Evolutionary conservation across 1,140 invertebrate species (phyloP), one percentile per base, ranked within the genome.

Genomic region (Drosophila kurseongensis): DNA sequence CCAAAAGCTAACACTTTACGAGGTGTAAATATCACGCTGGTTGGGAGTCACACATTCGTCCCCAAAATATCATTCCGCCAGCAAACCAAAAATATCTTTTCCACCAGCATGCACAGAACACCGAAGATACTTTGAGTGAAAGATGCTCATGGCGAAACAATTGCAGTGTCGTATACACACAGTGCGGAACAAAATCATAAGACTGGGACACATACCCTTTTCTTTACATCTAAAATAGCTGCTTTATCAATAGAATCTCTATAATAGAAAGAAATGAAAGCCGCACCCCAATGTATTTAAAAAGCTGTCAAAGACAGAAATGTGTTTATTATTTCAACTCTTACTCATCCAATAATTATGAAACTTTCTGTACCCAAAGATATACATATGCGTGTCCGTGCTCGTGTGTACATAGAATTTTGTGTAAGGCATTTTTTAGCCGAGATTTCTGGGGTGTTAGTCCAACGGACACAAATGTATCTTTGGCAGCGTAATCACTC

Each of bases 141-240:
- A 72, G 66, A 72, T 72, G 65, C 68, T 72, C 38, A 7, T 72
- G 68, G 52, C 68, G 66, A 72, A 72, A 72, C 68, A 72, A 72
- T 72, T 72, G 68, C 68, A 72, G 36, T 72, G 52, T 48, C 67
- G 65, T 57, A 65, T 69, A 23, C 36, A n/a, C 9, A 71, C 65
- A 50, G 42, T 71, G 65, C 44, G 65, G 16, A 32, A 12, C 68
- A 14, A 50, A 18, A 48, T 9, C 29, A 14, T 47, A 65, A 32
- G 12, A 5, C 38, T 2, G 7, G 9, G 14, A 14, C 12, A 18
- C 6, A 47, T 44, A 38, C 36, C 5, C 1, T 54, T 10, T 38
- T 5, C 0, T 5, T n/a, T 8, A n/a, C 13, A 38, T 38, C 16
- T 12, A 0, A 12, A 23, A 23, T 27, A n/a, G 27, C 47, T 48